phyloP scores from a whole-genome alignment of 1,140 invertebrate species.

The Bombus cullumanus region DNA sequence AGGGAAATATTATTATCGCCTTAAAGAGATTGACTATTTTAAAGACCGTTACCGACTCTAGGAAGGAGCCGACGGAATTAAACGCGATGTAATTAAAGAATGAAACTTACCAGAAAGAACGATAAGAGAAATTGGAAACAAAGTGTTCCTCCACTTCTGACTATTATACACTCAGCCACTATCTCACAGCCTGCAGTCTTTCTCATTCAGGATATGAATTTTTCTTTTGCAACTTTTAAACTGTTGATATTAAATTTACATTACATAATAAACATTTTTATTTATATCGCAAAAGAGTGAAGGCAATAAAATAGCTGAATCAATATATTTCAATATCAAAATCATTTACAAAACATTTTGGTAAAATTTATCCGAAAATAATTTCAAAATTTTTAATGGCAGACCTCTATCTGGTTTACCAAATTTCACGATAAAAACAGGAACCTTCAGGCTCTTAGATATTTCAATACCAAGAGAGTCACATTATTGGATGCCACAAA shows the following conservation, averaged over 20 bases:
- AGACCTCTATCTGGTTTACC: not conserved
- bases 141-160: not conserved
- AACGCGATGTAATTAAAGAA: constrained; percentile 5
- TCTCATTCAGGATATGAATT: not conserved
- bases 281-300: too few relatives aligned
- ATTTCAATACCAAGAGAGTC: not conserved
- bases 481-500: not conserved
- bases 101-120: not conserved
- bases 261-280: too few relatives aligned
- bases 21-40: not conserved
- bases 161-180: not conserved
- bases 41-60: too few relatives aligned
- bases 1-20: not conserved
- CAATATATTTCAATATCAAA: too few relatives aligned
- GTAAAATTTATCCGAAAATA: not conserved
- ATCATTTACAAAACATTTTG: too few relatives aligned
- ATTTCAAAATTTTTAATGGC: not conserved
- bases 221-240: not conserved
- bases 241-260: not conserved
- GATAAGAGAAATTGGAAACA: not conserved
- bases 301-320: too few relatives aligned
- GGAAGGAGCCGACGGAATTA: not conserved
- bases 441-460: not conserved
- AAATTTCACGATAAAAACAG: not conserved
- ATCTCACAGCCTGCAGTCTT: not conserved